Conservation (phyloP, 2,888 invertebrate species). For the Drosophila suboccidentalis region DNA sequence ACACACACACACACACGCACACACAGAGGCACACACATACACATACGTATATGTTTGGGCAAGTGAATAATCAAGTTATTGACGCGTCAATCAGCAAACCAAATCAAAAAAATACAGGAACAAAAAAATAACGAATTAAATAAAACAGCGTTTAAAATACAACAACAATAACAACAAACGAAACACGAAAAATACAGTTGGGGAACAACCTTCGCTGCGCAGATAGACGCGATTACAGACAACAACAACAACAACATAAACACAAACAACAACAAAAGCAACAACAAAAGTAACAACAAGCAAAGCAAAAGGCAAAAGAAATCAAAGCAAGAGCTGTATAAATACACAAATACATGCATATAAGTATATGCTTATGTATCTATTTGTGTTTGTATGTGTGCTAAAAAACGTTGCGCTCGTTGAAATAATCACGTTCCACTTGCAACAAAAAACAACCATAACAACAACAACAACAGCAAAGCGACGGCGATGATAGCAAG, state of each 20-base stretch:
- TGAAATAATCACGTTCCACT: conserved; percentile 84
- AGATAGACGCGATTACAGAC: conserved; percentile 47
- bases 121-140: conserved; percentile 25
- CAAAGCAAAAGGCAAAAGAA: conserved; percentile 48
- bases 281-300: conserved; percentile 26
- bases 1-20: neutral
- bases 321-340: conserved; percentile 58
- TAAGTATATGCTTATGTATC: conserved; percentile 6
- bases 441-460: conserved; percentile 74
- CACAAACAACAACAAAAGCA: conserved; percentile 18
- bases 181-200: conserved; percentile 28
- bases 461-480: conserved; percentile 46
- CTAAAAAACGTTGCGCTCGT: conserved; percentile 66
- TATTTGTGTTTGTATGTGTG: conserved; percentile 22
- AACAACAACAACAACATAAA: conserved; percentile 1
- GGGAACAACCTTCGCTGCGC: conserved; percentile 62
- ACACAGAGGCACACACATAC: neutral
- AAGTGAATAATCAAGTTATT: conserved; percentile 43
- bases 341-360: conserved; percentile 17
- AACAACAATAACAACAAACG: conserved; percentile 20
- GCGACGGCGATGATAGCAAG: conserved; percentile 52
- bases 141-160: conserved; percentile 15
- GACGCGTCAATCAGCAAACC: conserved; percentile 35
- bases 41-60: neutral
- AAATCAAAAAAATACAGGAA: conserved; percentile 51